These are phyloP conservation scores for Latrodectus elegans DNA, from an alignment of 2,888 invertebrate species.

Conservation along the genomic window DNA sequence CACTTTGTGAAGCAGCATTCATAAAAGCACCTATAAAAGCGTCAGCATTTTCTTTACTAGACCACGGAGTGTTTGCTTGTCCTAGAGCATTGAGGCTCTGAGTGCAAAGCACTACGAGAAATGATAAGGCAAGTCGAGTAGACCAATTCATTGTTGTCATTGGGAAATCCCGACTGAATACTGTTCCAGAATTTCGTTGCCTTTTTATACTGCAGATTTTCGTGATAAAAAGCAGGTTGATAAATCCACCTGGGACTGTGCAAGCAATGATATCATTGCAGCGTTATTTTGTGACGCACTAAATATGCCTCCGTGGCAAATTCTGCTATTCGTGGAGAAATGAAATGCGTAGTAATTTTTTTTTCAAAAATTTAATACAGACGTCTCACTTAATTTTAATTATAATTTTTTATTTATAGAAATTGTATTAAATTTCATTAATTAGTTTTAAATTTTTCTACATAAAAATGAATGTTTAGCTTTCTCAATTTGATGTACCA, in stretches of 20 bases:
- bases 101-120: slow-evolving; percentile 11
- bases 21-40: not conserved
- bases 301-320: too few species aligned
- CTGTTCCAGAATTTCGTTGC: not conserved
- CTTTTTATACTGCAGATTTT: not conserved
- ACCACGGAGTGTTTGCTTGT: slow-evolving; percentile 6
- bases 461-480: too few species aligned
- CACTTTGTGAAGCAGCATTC: not conserved
- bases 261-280: too few species aligned
- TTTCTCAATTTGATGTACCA: too few species aligned
- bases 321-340: too few species aligned
- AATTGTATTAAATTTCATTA: too few species aligned
- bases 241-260: not conserved
- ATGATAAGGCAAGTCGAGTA: slow-evolving; percentile 11
- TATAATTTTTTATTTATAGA: too few species aligned
- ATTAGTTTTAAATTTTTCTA: too few species aligned
- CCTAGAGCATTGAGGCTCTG: slow-evolving; percentile 1
- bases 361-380: too few species aligned
- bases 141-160: slow-evolving; percentile 15
- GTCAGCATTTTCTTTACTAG: not conserved
- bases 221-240: not conserved
- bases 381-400: too few species aligned
- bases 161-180: not conserved
- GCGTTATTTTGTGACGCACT: too few species aligned
- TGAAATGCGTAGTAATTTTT: too few species aligned